phyloP scores from a whole-genome alignment of 2,888 invertebrate genomes.

The Melanophora roralis region DNA sequence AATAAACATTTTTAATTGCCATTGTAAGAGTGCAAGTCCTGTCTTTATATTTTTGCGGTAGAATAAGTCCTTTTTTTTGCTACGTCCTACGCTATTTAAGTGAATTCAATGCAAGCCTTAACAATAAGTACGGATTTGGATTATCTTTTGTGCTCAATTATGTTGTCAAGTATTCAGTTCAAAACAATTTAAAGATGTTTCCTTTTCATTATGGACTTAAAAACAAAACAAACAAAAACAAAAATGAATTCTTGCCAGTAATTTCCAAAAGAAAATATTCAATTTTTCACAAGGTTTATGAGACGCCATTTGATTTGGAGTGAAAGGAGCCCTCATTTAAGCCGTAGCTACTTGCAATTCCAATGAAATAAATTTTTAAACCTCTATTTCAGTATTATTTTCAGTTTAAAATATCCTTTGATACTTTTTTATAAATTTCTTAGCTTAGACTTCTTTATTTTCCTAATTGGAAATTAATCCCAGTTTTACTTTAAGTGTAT shows the following conservation, averaged over 20 bases:
- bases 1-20: conserved; percentile 61
- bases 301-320: conserved; percentile 23
- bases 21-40: conserved; percentile 55
- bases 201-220: conserved; percentile 31
- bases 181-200: conserved; percentile 45
- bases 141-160: conserved; percentile 60
- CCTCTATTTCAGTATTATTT: background rate
- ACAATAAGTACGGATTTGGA: conserved; percentile 60
- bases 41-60: conserved; percentile 55
- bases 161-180: conserved; percentile 60
- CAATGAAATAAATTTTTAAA: background rate
- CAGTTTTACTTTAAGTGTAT: background rate
- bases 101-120: conserved; percentile 13
- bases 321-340: background rate
- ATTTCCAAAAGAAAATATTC: conserved; percentile 17
- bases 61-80: conserved; percentile 50
- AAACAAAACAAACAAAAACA: background rate
- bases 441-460: background rate
- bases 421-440: background rate
- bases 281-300: background rate
- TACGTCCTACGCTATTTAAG: conserved; percentile 26
- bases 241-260: background rate
- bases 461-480: background rate
- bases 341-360: background rate
- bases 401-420: no score